Base-by-base conservation (phyloP, 1,140 invertebrate genomes). In the Cardiocondyla obscurior region DNA sequence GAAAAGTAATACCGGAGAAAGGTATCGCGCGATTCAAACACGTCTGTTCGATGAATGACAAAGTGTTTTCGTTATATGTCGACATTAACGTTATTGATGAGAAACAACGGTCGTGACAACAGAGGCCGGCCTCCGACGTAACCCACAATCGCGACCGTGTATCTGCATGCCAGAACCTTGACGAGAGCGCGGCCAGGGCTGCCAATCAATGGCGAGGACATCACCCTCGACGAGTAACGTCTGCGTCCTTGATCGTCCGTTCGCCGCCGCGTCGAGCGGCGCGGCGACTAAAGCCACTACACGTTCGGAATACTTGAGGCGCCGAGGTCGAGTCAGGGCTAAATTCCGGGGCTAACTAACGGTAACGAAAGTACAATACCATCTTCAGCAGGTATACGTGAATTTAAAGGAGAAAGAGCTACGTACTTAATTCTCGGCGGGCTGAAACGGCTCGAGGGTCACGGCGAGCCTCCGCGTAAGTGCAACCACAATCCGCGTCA, bases 201-300 rank as follows among this genome's bases (percentile, higher is more conserved):
- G 90, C 90, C 92, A 92, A 93, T 92, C 92, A 92, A 92, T 92
- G 88, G 72, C 92, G 90, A 92, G 92, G 90, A 92, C 91, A 91
- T 92, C 92, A 92, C 88, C 92, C 92, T 92, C 90, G 76, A 30
- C 82, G 85, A 74, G 82, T 82, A 90, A 88, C 81, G 83, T 88
- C 79, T 88, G 44, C 81, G 86, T 85, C 87, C 86, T 85, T 88
- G 86, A 85, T 88, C 86, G 86, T 89, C 69, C 79, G 79, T 87
- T 84, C 76, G 84, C 58, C 76, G 74, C 70, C 76, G 51, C 64
- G 72, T 39, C 82, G 79, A 44, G 55, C 39, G 44, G 55, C 39
- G 44, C 39, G 73, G 73, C 77, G 33, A 51, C 42, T 79, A 85
- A 73, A 74, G 60, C 67, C 22, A 30, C 58, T 39, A 70, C 62